These are phyloP conservation scores for Gonocerus acuteangulatus DNA, from an alignment of 2,888 invertebrate genomes.

Conservation along the genomic window DNA sequence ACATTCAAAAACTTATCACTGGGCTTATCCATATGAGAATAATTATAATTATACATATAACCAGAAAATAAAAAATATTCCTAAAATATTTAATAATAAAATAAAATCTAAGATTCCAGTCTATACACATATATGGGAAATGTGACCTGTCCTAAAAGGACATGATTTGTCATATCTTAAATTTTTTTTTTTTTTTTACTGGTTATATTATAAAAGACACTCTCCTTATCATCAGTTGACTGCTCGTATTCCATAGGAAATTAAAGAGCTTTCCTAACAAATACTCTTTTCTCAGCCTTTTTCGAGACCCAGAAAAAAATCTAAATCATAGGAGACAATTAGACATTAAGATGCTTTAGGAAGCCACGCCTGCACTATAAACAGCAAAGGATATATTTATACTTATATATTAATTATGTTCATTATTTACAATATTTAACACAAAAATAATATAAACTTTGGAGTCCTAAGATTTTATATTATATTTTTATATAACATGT, in stretches of 20 bases:
- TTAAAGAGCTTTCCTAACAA: conserved; percentile 9
- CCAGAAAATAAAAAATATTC: conserved; percentile 33
- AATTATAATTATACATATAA: conserved; percentile 26
- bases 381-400: conserved; percentile 13
- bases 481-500: conserved; percentile 9
- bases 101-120: conserved; percentile 31
- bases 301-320: conserved; percentile 33
- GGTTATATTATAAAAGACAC: conserved; percentile 21
- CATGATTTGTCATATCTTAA: conserved; percentile 31
- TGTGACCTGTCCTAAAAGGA: conserved; percentile 4
- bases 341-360: conserved; percentile 30
- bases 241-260: conserved; percentile 16
- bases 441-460: conserved; percentile 28
- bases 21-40: conserved; percentile 31
- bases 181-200: conserved; percentile 22
- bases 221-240: background rate
- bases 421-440: conserved; percentile 24
- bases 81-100: conserved; percentile 31
- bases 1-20: conserved; percentile 35
- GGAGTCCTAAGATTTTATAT: conserved; percentile 25
- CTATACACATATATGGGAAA: conserved; percentile 25
- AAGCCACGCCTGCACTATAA: conserved; percentile 31
- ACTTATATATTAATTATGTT: conserved; percentile 19
- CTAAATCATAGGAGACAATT: conserved; percentile 33
- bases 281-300: conserved; percentile 28